These are phyloP conservation scores for Andrena minutula DNA, from an alignment of 2,888 invertebrate species.

Conservation along the genomic window DNA sequence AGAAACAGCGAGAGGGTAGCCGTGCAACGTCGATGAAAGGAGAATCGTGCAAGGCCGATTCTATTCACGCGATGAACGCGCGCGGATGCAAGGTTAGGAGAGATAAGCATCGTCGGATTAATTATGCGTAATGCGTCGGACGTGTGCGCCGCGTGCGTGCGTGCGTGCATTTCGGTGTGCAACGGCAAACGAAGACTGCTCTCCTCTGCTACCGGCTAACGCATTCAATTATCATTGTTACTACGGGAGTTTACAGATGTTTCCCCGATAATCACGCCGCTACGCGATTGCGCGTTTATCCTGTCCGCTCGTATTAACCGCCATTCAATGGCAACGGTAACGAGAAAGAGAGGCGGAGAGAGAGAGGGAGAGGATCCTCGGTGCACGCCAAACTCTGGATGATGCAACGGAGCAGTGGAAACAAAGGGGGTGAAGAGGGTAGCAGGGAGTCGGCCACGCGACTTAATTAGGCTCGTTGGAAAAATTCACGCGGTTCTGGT, in stretches of 20 bases:
- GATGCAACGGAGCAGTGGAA: conserved; percentile 15
- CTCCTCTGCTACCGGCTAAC: conserved; percentile 47
- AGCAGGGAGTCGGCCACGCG: conserved; percentile 26
- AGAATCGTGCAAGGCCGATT: conserved; percentile 68
- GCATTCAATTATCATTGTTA: conserved; percentile 79
- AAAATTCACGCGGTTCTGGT: conserved; percentile 63
- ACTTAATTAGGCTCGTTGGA: conserved; percentile 67
- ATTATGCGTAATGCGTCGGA: conserved; percentile 79
- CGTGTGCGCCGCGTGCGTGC: conserved; percentile 38
- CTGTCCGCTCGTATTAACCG: conserved; percentile 62
- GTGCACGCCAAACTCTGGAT: conserved; percentile 22
- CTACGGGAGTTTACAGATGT: conserved; percentile 72
- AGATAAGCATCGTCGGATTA: conserved; percentile 77
- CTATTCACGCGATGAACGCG: conserved; percentile 72
- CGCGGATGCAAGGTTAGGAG: conserved; percentile 68
- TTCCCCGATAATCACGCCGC: conserved; percentile 77
- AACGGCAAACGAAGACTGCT: conserved; percentile 12
- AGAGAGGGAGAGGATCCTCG: conserved; percentile 14
- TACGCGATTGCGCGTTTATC: conserved; percentile 68
- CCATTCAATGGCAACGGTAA: conserved; percentile 72
- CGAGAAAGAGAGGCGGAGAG: conserved; percentile 49
- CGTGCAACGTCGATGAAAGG: conserved; percentile 67
- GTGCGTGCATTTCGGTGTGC: conserved; percentile 32
- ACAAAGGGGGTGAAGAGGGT: conserved; percentile 31
- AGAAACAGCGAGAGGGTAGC: neutral